These are phyloP conservation scores for Cinclus cinclus DNA, from an alignment of 2,113 vertebrate species.

Conservation along the genomic window DNA sequence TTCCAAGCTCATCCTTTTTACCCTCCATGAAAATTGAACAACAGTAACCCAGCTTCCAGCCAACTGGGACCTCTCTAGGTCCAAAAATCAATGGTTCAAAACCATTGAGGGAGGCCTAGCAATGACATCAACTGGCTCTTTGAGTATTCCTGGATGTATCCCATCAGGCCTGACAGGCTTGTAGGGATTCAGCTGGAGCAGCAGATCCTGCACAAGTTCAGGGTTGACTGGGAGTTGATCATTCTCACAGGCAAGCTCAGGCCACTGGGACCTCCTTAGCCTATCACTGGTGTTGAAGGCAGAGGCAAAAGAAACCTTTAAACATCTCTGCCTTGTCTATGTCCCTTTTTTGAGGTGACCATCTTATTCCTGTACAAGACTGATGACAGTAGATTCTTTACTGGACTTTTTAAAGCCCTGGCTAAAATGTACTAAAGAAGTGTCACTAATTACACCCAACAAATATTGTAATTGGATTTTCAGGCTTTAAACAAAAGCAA, in stretches of 20 bases:
- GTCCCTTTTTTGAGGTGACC: not conserved
- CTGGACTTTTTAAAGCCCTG: not conserved
- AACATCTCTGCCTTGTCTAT: not conserved
- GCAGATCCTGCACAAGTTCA: not conserved
- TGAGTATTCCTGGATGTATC: not conserved
- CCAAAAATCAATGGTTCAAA: not conserved
- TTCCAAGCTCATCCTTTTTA: not conserved
- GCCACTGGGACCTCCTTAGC: not conserved
- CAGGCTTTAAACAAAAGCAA: not conserved
- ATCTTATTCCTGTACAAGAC: not conserved
- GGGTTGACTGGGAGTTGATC: fast-evolving
- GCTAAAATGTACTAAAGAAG: fast-evolving
- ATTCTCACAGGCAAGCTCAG: not conserved
- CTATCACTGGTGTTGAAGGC: not conserved
- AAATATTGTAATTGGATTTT: not conserved
- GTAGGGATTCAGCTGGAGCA: not conserved
- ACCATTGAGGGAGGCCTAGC: not conserved
- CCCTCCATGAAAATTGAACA: not conserved
- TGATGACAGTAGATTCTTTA: not conserved
- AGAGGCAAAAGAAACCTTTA: not conserved
- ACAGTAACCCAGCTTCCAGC: not conserved
- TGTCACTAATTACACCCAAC: not conserved
- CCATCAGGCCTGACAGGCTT: not conserved
- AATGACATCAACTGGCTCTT: not conserved
- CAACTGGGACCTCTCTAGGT: not conserved